These are phyloP conservation scores for Emydura subglobosa DNA, from an alignment of 2,113 vertebrate genomes.

Conservation along the genomic window DNA sequence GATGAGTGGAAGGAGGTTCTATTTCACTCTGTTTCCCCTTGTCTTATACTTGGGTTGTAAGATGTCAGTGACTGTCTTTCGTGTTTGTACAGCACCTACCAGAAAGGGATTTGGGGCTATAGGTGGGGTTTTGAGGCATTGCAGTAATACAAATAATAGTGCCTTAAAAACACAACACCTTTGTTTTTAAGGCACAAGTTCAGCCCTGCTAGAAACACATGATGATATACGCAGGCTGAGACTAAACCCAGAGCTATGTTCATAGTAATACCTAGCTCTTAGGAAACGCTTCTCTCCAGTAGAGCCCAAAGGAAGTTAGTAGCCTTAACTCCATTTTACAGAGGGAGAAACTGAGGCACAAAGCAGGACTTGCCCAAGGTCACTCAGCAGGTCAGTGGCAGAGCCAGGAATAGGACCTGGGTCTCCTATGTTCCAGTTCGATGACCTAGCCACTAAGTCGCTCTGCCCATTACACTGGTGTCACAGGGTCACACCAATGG, in stretches of 20 bases:
- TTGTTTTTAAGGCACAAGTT: not conserved
- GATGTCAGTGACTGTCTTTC: not conserved
- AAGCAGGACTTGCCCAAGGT: not conserved
- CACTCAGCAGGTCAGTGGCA: not conserved
- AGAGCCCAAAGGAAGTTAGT: not conserved
- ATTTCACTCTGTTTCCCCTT: not conserved
- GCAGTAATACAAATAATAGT: not conserved
- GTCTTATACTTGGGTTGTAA: not conserved
- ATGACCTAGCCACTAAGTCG: not conserved
- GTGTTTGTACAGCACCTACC: not conserved
- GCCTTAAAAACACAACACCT: no score
- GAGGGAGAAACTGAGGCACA: not conserved
- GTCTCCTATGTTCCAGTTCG: not conserved
- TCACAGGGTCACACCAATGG: not conserved
- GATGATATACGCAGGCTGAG: not conserved
- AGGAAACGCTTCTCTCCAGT: not conserved
- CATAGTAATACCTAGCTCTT: not conserved
- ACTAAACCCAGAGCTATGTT: not conserved
- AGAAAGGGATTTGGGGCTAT: not conserved
- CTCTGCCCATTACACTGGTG: not conserved
- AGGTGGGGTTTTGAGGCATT: not conserved
- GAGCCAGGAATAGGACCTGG: not conserved
- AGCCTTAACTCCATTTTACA: not conserved
- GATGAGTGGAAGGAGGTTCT: not conserved
- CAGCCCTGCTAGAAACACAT: not conserved